Evolutionary conservation across 1,140 invertebrate genomes (phyloP).

Genomic region (Pseudomyrmex gracilis): DNA sequence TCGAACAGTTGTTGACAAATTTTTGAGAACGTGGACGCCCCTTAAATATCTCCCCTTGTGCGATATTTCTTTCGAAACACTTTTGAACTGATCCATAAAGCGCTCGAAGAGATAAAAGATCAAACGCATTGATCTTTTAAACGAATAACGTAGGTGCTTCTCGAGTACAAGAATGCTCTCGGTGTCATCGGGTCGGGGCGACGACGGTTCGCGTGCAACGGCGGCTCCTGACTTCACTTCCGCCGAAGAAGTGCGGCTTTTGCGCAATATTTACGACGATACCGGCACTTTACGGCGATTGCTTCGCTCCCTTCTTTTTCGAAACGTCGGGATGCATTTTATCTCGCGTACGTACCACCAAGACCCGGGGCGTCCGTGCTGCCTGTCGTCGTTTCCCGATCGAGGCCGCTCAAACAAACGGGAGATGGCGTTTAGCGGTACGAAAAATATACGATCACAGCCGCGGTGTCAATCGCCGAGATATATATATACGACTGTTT

Average conservation of each 20-base stretch:
- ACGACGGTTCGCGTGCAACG: slow-evolving; percentile 2
- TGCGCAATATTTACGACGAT: slow-evolving; percentile 45
- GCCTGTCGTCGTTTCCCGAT: not conserved
- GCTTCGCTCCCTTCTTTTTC: slow-evolving; percentile 7
- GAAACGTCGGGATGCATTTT: slow-evolving; percentile 48
- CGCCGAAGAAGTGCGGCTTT: slow-evolving; percentile 42
- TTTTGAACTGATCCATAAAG: too few relatives aligned
- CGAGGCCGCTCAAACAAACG: not conserved
- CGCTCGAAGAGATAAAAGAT: too few relatives aligned
- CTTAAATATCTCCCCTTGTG: not conserved
- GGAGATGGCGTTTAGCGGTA: slow-evolving; percentile 5
- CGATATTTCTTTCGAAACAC: not conserved
- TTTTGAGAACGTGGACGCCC: not conserved
- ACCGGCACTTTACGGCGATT: slow-evolving; percentile 51
- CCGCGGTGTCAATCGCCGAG: slow-evolving; percentile 48
- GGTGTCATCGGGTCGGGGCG: slow-evolving; percentile 24
- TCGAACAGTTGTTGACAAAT: not conserved
- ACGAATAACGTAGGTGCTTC: not conserved
- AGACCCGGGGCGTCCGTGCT: not conserved
- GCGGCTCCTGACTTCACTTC: slow-evolving; percentile 6
- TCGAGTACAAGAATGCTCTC: slow-evolving; percentile 1
- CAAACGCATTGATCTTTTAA: not conserved
- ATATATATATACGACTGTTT: slow-evolving; percentile 76
- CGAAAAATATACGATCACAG: slow-evolving; percentile 5
- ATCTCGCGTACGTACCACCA: slow-evolving; percentile 11